These are phyloP conservation scores for Xerus rutilus DNA, from an alignment of 2,797 vertebrate species.

Conservation along the genomic window DNA sequence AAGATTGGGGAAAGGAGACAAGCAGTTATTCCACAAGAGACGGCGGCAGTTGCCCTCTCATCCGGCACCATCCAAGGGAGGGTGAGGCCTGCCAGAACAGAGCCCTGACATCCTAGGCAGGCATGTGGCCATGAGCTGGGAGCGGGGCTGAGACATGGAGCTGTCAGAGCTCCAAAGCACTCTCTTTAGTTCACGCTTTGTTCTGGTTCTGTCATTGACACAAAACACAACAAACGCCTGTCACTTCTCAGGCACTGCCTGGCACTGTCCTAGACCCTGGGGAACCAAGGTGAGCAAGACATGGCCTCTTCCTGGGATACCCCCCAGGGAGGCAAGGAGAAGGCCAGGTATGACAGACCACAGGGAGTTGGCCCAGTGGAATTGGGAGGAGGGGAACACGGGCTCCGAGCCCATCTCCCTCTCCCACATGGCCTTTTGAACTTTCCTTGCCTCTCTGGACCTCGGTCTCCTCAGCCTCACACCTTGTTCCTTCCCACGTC, in stretches of 20 bases:
- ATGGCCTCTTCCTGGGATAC: not conserved
- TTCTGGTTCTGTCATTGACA: not conserved
- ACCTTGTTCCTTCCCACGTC: too few species aligned
- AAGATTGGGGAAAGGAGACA: not conserved
- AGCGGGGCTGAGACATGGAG: not conserved
- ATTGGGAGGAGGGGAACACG: accelerated
- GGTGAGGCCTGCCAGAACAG: not conserved
- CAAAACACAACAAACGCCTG: not conserved
- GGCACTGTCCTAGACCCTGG: not conserved
- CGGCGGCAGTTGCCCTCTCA: not conserved
- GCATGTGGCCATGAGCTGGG: not conserved
- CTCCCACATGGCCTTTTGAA: accelerated
- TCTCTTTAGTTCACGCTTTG: not conserved
- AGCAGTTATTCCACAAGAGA: not conserved
- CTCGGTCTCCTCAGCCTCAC: not conserved
- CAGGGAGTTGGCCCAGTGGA: not conserved
- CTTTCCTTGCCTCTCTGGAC: not conserved
- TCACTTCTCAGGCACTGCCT: not conserved
- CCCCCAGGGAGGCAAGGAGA: not conserved
- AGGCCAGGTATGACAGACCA: too few species aligned
- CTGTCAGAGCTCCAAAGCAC: not conserved
- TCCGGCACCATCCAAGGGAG: not conserved
- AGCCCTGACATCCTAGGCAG: not conserved
- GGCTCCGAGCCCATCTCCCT: accelerated
- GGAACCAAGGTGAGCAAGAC: not conserved